Evolutionary conservation across 2,888 invertebrate species (phyloP).

Genomic region (Polydrusus cervinus): DNA sequence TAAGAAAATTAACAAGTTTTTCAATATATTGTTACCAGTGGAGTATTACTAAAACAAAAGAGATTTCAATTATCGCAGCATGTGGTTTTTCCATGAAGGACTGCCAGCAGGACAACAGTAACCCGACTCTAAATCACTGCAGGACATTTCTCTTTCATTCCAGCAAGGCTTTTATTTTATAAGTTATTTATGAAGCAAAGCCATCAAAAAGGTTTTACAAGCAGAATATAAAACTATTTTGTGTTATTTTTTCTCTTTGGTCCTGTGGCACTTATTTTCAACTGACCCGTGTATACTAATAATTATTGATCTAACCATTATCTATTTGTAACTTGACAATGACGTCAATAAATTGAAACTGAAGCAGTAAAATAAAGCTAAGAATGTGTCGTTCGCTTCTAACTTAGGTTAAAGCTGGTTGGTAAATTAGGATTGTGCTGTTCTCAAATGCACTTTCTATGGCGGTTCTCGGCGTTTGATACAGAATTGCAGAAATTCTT

Average conservation of each 20-base stretch:
- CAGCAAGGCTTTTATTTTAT: slow-evolving; percentile 27
- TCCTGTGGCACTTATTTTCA: neutral
- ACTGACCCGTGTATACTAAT: neutral
- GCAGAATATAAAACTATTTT: neutral
- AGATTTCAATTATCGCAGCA: slow-evolving; percentile 49
- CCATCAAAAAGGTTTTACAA: neutral
- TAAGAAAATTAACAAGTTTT: slow-evolving; percentile 1
- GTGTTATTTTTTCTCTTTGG: neutral
- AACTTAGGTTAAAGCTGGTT: slow-evolving; percentile 4
- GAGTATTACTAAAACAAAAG: slow-evolving; percentile 40
- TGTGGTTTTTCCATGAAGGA: slow-evolving; percentile 36
- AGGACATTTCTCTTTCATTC: slow-evolving; percentile 36
- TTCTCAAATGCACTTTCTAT: slow-evolving; percentile 8
- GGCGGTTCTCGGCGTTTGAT: slow-evolving; percentile 22
- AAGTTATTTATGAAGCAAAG: slow-evolving; percentile 10
- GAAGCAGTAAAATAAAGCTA: slow-evolving; percentile 7
- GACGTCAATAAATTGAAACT: slow-evolving; percentile 4
- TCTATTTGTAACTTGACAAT: slow-evolving; percentile 10
- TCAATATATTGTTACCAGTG: slow-evolving; percentile 7
- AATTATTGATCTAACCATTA: slow-evolving; percentile 8
- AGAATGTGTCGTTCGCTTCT: neutral
- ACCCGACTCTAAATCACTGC: slow-evolving; percentile 41
- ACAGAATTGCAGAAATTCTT: slow-evolving; percentile 38
- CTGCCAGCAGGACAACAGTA: slow-evolving; percentile 39
- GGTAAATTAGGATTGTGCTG: slow-evolving; percentile 5